phyloP scores from a whole-genome alignment of 2,888 invertebrate genomes.

The Trichogramma dendrolimi region DNA sequence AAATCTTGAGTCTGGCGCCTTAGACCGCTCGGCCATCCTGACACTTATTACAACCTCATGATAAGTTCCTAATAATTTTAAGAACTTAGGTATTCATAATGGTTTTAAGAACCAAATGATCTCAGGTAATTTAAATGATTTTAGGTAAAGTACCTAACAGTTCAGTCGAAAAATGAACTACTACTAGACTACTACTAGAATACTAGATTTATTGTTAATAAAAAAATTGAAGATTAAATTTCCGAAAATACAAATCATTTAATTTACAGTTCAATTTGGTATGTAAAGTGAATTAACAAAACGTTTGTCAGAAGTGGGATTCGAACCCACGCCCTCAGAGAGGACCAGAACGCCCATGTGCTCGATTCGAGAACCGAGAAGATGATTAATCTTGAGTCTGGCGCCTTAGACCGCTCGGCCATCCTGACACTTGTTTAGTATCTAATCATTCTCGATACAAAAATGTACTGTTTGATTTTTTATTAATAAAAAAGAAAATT shows the following conservation, averaged over 20 bases:
- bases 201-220: no score
- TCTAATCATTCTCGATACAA: background rate
- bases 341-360: slow-evolving; percentile 53
- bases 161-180: no score
- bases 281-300: slow-evolving; percentile 33
- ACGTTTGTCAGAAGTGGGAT: slow-evolving; percentile 60
- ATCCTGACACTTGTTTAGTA: background rate
- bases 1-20: slow-evolving; percentile 61
- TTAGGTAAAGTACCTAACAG: no score
- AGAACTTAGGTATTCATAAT: no score
- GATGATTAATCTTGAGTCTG: slow-evolving; percentile 56
- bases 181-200: no score
- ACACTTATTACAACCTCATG: slow-evolving; percentile 37
- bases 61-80: no score
- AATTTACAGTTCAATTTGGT: no score
- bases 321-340: slow-evolving; percentile 62
- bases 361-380: slow-evolving; percentile 27
- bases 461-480: background rate
- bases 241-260: no score
- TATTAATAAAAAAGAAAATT: no score
- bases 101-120: no score
- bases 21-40: slow-evolving; percentile 62
- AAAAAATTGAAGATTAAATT: no score
- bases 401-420: slow-evolving; percentile 58
- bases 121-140: no score